Conservation (phyloP, 2,888 invertebrate species). For the Ceraclea dissimilis region DNA sequence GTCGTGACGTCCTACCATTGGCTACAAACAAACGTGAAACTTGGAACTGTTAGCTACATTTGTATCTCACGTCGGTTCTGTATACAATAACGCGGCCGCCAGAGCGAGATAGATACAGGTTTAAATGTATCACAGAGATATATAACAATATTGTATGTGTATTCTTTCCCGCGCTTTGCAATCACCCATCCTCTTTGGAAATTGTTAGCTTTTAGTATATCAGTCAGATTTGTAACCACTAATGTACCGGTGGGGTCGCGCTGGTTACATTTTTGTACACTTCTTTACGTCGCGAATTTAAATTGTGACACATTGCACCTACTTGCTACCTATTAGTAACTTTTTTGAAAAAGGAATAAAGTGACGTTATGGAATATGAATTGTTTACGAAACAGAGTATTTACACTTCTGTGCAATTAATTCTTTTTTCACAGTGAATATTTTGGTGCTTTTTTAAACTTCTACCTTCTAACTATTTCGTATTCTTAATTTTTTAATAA, state of each 20-base stretch:
- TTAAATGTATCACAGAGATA: conserved; percentile 12
- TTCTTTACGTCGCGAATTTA: too few species aligned
- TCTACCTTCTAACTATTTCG: background rate
- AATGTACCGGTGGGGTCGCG: background rate
- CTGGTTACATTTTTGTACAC: conserved; percentile 5
- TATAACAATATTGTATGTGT: conserved; percentile 8
- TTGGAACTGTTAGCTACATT: conserved; percentile 44
- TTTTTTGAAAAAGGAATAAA: too few species aligned
- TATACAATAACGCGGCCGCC: conserved; percentile 38
- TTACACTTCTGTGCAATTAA: conserved; percentile 5
- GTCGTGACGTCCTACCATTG: conserved; percentile 32
- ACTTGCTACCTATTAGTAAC: too few species aligned
- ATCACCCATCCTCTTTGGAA: conserved; percentile 2
- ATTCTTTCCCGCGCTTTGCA: conserved; percentile 5
- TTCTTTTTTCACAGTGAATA: too few species aligned
- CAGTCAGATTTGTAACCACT: conserved; percentile 14
- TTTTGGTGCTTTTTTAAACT: background rate
- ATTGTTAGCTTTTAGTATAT: background rate
- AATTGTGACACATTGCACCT: too few species aligned
- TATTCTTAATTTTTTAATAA: too few species aligned
- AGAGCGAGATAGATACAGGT: conserved; percentile 15
- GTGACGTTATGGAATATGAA: too few species aligned
- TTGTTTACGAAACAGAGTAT: too few species aligned
- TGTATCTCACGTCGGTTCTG: conserved; percentile 48
- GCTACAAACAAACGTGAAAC: conserved; percentile 31